A percentile compares a stretch with the other conserved stretches of the same genome.
Evolutionary conservation across 2,888 invertebrate genomes (phyloP).

Genomic region (Eilema griseolum): DNA sequence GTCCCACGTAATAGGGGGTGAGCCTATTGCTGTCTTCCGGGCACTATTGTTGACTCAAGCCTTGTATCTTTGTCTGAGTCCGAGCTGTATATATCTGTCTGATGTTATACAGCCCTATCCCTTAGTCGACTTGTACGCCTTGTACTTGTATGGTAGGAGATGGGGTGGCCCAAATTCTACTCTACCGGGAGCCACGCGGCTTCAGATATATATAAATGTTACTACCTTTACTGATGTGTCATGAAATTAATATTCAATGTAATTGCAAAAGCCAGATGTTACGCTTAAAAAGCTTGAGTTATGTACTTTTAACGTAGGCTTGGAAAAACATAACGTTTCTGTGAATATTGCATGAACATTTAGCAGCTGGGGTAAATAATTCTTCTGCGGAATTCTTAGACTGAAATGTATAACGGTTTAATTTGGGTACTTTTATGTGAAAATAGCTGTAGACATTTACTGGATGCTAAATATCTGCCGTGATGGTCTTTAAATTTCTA

Average conservation of each 20-base stretch:
- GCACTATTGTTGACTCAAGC: too few relatives aligned
- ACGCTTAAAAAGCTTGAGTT: conserved; percentile 25
- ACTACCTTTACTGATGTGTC: conserved; percentile 18
- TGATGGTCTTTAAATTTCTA: not conserved
- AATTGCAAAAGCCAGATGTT: conserved; percentile 32
- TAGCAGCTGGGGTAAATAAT: conserved; percentile 45
- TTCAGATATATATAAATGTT: too few relatives aligned
- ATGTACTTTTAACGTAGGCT: conserved; percentile 18
- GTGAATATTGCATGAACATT: conserved; percentile 67
- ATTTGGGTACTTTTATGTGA: not conserved
- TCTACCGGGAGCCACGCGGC: too few relatives aligned
- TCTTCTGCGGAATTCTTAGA: conserved; percentile 55
- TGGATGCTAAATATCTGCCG: not conserved
- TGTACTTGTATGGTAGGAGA: too few relatives aligned
- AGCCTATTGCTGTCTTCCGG: too few relatives aligned
- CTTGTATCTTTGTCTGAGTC: too few relatives aligned
- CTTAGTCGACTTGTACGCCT: too few relatives aligned
- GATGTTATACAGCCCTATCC: too few relatives aligned
- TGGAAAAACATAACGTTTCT: conserved; percentile 49
- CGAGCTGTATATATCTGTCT: too few relatives aligned
- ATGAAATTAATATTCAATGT: conserved; percentile 30
- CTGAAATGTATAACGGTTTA: conserved; percentile 24
- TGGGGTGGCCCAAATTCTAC: too few relatives aligned
- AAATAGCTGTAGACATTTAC: not conserved
- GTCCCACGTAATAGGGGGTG: too few relatives aligned